A percentile compares a stretch with the other conserved stretches of the same genome.
These are phyloP conservation scores for Meteorus colon DNA, from an alignment of 2,888 invertebrate species.

Conservation along the genomic window DNA sequence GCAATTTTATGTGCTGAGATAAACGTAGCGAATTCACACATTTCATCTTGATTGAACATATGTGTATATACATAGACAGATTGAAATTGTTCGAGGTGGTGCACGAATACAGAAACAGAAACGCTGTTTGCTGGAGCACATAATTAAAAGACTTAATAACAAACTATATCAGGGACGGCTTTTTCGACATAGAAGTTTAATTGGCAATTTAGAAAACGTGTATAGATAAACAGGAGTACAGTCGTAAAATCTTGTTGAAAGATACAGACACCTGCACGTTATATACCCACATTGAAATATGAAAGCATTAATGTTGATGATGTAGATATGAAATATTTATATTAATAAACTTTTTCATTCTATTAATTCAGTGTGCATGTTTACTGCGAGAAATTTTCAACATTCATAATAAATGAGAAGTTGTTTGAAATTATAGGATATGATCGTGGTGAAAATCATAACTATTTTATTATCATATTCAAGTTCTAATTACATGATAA, in stretches of 20 bases:
- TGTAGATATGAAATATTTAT: not conserved
- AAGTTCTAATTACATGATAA: slow-evolving; percentile 31
- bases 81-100: too few relatives aligned
- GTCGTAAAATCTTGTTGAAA: slow-evolving; percentile 10
- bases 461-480: slow-evolving; percentile 24
- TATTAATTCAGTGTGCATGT: not conserved
- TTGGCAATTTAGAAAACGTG: slow-evolving; percentile 54
- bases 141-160: slow-evolving; percentile 23
- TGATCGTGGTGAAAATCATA: not conserved
- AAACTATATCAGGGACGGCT: slow-evolving; percentile 8
- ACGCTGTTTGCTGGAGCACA: slow-evolving; percentile 9
- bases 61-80: not conserved
- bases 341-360: not conserved
- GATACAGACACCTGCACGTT: not conserved
- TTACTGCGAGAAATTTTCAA: not conserved
- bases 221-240: slow-evolving; percentile 40
- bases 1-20: not conserved
- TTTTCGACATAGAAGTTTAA: slow-evolving; percentile 50
- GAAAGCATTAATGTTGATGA: not conserved
- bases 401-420: not conserved
- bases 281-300: not conserved
- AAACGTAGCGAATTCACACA: slow-evolving; percentile 2
- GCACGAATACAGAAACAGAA: not conserved
- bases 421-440: not conserved
- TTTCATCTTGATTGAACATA: slow-evolving; percentile 3